Conservation (phyloP, 2,888 invertebrate species). For the Neoaliturus tenellus region DNA sequence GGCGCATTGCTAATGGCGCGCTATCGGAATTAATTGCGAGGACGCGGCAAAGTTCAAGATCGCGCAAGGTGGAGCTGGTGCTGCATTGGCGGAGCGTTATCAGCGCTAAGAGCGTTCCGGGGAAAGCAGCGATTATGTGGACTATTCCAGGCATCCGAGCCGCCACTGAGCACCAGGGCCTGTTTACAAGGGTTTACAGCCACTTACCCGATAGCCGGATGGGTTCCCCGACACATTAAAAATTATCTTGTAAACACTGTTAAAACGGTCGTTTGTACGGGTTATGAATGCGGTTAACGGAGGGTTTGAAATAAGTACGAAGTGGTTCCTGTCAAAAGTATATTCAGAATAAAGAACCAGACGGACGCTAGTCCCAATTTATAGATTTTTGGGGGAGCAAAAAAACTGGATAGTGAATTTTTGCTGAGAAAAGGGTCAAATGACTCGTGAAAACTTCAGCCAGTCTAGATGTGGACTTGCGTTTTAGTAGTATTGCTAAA, state of each 20-base stretch:
- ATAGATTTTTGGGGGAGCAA: too few species aligned
- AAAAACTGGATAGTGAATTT: too few species aligned
- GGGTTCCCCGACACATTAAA: not conserved
- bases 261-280: not conserved
- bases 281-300: not conserved
- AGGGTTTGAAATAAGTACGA: too few species aligned
- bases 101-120: not conserved
- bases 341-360: too few species aligned
- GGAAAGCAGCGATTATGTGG: too few species aligned
- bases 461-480: too few species aligned
- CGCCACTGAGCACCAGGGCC: not conserved
- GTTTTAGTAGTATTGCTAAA: too few species aligned
- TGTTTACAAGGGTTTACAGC: not conserved
- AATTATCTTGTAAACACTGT: conserved; percentile 15
- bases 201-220: not conserved
- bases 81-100: not conserved
- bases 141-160: not conserved
- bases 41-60: not conserved
- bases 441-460: too few species aligned
- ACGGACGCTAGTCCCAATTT: too few species aligned
- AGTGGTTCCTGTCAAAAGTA: too few species aligned
- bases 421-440: too few species aligned
- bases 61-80: not conserved
- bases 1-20: not conserved
- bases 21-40: conserved; percentile 3